phyloP scores from a whole-genome alignment of 2,888 invertebrate genomes.

The Drosophila quinaria region DNA sequence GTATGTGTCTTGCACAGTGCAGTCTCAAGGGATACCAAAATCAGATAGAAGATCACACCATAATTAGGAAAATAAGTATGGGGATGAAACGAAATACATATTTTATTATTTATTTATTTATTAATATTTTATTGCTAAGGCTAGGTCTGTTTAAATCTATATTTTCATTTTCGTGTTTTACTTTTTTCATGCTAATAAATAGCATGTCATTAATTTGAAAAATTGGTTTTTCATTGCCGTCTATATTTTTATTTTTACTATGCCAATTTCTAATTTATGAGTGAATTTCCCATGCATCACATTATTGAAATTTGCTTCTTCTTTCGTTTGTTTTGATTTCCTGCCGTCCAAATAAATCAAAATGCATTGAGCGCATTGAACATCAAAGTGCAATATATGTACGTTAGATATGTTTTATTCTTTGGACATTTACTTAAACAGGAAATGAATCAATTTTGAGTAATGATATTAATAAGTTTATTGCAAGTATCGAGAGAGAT shows the following conservation, averaged over 20 bases:
- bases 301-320: conserved; percentile 28
- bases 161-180: background rate
- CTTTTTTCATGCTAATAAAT: background rate
- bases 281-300: conserved; percentile 40
- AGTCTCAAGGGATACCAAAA: conserved; percentile 7
- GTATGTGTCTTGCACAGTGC: conserved; percentile 57
- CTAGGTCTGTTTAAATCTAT: too few species aligned
- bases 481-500: background rate
- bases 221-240: conserved; percentile 10
- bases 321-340: conserved; percentile 55
- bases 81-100: too few species aligned
- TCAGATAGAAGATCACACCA: background rate
- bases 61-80: background rate
- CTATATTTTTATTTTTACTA: conserved; percentile 9
- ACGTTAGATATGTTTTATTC: conserved; percentile 18
- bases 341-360: conserved; percentile 59
- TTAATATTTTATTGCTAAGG: background rate
- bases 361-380: conserved; percentile 25
- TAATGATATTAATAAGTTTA: conserved; percentile 37
- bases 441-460: conserved; percentile 65
- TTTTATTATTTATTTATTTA: background rate
- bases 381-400: conserved; percentile 66
- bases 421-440: conserved; percentile 54
- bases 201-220: conserved; percentile 15
- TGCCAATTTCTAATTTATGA: conserved; percentile 51